Conservation (phyloP, 1,140 invertebrate species). For the Mylabris phalerata region DNA sequence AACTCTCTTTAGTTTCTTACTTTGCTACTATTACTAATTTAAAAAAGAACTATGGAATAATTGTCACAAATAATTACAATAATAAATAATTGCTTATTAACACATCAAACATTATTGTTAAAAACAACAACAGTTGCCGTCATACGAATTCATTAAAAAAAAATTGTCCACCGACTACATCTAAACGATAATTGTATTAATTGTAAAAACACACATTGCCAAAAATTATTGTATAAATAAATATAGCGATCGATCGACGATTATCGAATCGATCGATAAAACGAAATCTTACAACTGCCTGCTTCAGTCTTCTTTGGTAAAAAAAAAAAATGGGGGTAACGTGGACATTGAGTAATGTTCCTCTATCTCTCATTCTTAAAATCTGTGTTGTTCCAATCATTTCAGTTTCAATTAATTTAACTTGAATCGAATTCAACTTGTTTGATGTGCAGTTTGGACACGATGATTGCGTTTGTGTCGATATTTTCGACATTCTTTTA, state of each 20-base stretch:
- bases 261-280: no score
- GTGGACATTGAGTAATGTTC: constrained; percentile 25
- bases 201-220: neutral
- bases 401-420: constrained; percentile 5
- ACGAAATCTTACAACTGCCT: constrained; percentile 29
- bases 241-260: no score
- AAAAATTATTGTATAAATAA: no score
- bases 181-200: neutral
- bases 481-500: constrained; percentile 32
- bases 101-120: neutral
- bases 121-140: neutral
- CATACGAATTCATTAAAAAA: neutral
- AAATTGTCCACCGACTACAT: neutral
- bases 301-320: constrained; percentile 42
- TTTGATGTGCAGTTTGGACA: constrained; percentile 8
- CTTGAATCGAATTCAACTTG: neutral
- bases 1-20: constrained; percentile 12
- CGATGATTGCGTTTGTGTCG: constrained; percentile 25
- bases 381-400: no score
- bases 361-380: neutral
- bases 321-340: constrained; percentile 32
- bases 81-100: constrained; percentile 1
- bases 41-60: constrained; percentile 31
- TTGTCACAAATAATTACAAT: constrained; percentile 20
- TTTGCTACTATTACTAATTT: neutral